Evolutionary conservation across 2,797 vertebrate genomes (phyloP), one percentile per base, ranked within the genome.

Genomic region (Pseudomugil tenellus): DNA sequence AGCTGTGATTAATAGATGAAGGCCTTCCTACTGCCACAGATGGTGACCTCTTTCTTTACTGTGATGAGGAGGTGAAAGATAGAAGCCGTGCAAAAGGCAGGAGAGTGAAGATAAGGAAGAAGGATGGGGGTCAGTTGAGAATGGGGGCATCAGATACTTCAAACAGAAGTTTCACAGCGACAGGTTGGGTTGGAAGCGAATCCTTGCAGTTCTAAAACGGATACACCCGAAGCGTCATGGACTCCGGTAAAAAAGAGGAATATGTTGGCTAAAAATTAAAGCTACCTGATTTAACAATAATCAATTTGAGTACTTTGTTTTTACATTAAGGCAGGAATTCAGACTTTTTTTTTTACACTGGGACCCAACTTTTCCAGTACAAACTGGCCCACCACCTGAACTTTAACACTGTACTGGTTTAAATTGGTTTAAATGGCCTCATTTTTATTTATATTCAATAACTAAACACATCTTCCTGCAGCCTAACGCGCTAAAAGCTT

Each of bases 11-110:
- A 90, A 92, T 89, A 80, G 71, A 87, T 89, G 77, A 84, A 72
- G 58, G 89, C 83, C 68, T 84, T 23, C 56, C 52, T 70, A 70
- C 81, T 75, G 62, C 35, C 81, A 81, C 92, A 93, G 90, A 93
- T 91, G 90, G 92, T 77, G 87, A 90, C 91, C 89, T 84, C 77
- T 55, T 90, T 89, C 79, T 82, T 76, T 35, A 62, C 57, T 58
- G 63, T 41, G 52, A 73, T 7, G 60, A 63, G 31, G 41, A 74
- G 10, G 57, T 56, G 53, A 61, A 43, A 3, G 17, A 23, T 37
- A 16, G 19, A 54, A 35, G 64, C 54, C 57, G 52, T 0, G 53
- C 37, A 48, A 53, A 77, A n/a, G 31, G 51, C 3, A 60, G 7
- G 39, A 19, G 60, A 37, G 46, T 23, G 3, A 52, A 57, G 63